phyloP scores from a whole-genome alignment of 1,140 invertebrate genomes.

The Muscidifurax raptorellus region DNA sequence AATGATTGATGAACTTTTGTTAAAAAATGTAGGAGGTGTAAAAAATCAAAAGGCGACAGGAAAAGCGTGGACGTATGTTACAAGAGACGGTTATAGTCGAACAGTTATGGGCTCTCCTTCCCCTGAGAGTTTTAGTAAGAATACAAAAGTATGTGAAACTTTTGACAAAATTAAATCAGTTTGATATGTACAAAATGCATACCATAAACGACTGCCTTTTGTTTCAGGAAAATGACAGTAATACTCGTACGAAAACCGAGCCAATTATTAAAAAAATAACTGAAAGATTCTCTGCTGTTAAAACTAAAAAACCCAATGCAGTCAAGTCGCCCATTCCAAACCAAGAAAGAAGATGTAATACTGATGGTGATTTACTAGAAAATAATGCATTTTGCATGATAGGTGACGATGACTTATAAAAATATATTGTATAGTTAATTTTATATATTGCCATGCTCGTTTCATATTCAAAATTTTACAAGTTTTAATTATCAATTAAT shows the following conservation, averaged over 20 bases:
- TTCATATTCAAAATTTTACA: constrained; percentile 28
- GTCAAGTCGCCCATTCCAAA: constrained; percentile 70
- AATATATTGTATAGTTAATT: background rate
- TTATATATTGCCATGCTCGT: constrained; percentile 40
- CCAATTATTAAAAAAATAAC: constrained; percentile 74
- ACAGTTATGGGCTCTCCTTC: constrained; percentile 63
- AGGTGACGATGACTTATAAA: constrained; percentile 91
- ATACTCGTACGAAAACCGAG: constrained; percentile 64
- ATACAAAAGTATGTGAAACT: constrained; percentile 53
- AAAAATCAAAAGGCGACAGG: constrained; percentile 63
- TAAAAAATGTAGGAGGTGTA: constrained; percentile 82
- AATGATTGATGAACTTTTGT: constrained; percentile 95
- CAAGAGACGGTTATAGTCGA: constrained; percentile 76
- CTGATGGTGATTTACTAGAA: constrained; percentile 82
- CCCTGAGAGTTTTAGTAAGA: constrained; percentile 60
- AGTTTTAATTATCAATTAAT: constrained; percentile 12
- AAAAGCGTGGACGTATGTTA: constrained; percentile 77
- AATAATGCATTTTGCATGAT: constrained; percentile 94
- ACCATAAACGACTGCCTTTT: background rate
- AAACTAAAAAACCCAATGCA: constrained; percentile 65
- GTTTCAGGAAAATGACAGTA: constrained; percentile 54
- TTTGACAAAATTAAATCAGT: background rate
- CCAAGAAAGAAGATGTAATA: constrained; percentile 79
- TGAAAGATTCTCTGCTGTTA: constrained; percentile 69
- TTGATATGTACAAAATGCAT: background rate